These are phyloP conservation scores for Epirrhoe alternata DNA, from an alignment of 2,888 invertebrate species.

Conservation along the genomic window DNA sequence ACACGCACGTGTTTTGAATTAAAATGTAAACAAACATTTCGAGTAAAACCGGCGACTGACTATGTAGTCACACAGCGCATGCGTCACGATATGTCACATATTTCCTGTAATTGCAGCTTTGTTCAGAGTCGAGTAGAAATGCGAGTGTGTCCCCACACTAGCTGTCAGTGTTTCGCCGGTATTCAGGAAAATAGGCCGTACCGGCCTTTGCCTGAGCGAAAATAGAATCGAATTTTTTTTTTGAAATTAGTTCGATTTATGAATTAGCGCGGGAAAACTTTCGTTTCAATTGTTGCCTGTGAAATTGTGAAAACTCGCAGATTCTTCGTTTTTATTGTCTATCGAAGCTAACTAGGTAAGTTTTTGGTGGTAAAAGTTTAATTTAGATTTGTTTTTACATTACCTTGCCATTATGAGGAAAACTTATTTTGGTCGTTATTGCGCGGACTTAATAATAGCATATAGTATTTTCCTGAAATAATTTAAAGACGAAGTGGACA, in stretches of 20 bases:
- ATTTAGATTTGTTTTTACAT: no score
- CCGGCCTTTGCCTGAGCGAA: conserved; percentile 58
- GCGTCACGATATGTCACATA: conserved; percentile 53
- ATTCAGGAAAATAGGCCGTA: conserved; percentile 75
- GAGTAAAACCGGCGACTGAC: conserved; percentile 43
- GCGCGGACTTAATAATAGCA: no score
- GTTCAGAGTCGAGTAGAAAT: conserved; percentile 43
- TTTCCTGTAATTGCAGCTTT: conserved; percentile 55
- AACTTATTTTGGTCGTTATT: no score
- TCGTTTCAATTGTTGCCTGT: conserved; percentile 32
- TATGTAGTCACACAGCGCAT: conserved; percentile 45
- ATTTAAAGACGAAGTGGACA: no score
- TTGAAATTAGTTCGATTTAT: conserved; percentile 38
- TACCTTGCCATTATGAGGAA: no score
- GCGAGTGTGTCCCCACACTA: conserved; percentile 46
- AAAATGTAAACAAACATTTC: conserved; percentile 41
- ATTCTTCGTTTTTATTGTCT: conserved; percentile 20
- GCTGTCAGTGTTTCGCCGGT: conserved; percentile 64
- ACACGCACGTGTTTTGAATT: conserved; percentile 17
- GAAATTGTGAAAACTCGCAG: conserved; percentile 28
- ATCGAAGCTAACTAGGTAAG: conserved; percentile 27
- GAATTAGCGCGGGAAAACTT: conserved; percentile 39
- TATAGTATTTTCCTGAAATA: not conserved
- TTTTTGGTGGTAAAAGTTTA: not conserved
- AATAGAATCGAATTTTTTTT: conserved; percentile 45